Percentiles rank a stretch among this genome's conserved stretches.
Conservation (phyloP, 2,113 vertebrate genomes). For the Microtus richardsoni region DNA sequence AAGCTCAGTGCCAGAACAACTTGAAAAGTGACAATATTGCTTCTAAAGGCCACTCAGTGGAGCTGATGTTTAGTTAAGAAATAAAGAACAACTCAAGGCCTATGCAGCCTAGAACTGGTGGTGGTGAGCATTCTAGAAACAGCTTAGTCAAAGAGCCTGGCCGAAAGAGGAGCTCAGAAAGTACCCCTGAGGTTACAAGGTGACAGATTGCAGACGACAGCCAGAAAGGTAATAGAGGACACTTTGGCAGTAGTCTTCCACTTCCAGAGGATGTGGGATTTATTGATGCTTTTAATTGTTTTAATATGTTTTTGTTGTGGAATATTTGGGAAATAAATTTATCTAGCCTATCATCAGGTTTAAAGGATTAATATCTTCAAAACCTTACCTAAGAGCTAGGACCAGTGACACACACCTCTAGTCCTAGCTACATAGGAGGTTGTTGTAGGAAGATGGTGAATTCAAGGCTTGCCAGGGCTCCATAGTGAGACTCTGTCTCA, state of each 20-base stretch:
- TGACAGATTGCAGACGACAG: not conserved
- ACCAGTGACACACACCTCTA: not conserved
- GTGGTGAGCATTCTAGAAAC: not conserved
- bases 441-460: not conserved
- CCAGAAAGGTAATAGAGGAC: not conserved
- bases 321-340: conserved; percentile 37
- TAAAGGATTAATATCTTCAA: conserved; percentile 18
- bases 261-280: not conserved
- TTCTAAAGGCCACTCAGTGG: not conserved
- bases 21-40: not conserved
- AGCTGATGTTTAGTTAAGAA: not conserved
- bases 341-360: conserved; percentile 5
- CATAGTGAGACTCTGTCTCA: no score
- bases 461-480: not conserved
- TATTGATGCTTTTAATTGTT: not conserved
- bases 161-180: not conserved
- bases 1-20: not conserved
- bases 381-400: not conserved
- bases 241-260: not conserved
- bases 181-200: not conserved
- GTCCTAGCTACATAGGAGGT: not conserved
- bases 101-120: not conserved
- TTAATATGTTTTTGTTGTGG: conserved; percentile 20
- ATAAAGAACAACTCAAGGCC: not conserved
- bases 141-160: not conserved